Evolutionary conservation across 2,113 vertebrate genomes (phyloP).

Genomic region (Pygoscelis adeliae): DNA sequence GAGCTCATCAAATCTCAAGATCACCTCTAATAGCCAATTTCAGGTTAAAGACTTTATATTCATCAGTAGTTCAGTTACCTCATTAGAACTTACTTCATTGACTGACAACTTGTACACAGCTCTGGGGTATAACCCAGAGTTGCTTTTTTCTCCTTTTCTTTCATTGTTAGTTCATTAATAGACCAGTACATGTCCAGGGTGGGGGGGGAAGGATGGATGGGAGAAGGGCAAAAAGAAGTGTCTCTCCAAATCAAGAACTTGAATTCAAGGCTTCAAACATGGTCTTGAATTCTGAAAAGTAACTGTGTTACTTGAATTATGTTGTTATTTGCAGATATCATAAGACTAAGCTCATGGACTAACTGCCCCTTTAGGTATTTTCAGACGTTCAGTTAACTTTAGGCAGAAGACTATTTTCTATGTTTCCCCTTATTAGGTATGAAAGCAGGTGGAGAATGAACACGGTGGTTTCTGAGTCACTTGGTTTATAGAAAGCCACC

Average conservation of each 20-base stretch:
- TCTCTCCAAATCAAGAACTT: not conserved
- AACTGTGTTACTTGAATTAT: not conserved
- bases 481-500: not conserved
- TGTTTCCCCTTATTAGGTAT: not conserved
- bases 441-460: not conserved
- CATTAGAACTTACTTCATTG: not conserved
- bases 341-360: not conserved
- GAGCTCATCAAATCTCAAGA: not conserved
- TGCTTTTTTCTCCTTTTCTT: not conserved
- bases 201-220: too few relatives aligned
- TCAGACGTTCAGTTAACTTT: not conserved
- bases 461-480: not conserved
- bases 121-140: not conserved
- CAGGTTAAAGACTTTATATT: not conserved
- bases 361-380: not conserved
- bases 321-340: not conserved
- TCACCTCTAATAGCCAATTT: not conserved
- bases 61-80: not conserved
- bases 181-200: too few relatives aligned
- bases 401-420: not conserved
- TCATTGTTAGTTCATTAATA: not conserved
- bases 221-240: not conserved
- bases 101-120: not conserved
- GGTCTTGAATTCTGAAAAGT: not conserved
- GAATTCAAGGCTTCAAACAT: not conserved